Evolutionary conservation across 1,140 invertebrate genomes (phyloP).

Genomic region (Drosophila albomicans): DNA sequence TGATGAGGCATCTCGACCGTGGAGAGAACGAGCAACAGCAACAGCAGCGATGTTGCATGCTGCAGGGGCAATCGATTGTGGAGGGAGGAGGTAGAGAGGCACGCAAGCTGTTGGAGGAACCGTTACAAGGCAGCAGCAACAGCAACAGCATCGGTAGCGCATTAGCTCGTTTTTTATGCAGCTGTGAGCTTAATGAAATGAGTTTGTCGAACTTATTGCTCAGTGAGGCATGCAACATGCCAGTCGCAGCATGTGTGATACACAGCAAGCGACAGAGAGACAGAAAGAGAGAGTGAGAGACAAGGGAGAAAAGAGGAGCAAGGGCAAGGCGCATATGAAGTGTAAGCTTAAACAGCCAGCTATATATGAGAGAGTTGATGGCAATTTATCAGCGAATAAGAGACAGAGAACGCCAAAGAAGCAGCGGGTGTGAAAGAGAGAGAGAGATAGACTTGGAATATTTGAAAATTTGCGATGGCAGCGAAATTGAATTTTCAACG

Average conservation of each 20-base stretch:
- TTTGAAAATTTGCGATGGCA: conserved; percentile 5
- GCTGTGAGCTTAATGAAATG: conserved; percentile 78
- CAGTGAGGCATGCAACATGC: conserved; percentile 78
- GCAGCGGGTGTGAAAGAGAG: neutral
- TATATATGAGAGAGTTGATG: conserved; percentile 1
- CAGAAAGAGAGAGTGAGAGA: neutral
- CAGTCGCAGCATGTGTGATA: conserved; percentile 40
- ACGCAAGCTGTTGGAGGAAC: neutral
- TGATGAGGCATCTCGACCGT: conserved; percentile 68
- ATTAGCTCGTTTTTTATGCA: conserved; percentile 78
- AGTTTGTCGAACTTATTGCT: conserved; percentile 82
- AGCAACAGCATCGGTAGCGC: conserved; percentile 40
- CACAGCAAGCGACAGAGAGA: neutral
- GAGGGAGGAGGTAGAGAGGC: neutral
- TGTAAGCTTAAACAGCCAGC: neutral
- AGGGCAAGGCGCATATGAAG: neutral
- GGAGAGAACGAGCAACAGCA: conserved; percentile 23
- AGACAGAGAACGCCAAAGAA: neutral
- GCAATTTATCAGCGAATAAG: conserved; percentile 16
- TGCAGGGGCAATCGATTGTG: conserved; percentile 10
- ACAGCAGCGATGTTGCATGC: conserved; percentile 39
- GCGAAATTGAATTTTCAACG: conserved; percentile 20
- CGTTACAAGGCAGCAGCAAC: conserved; percentile 9
- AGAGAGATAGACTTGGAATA: neutral
- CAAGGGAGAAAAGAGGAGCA: neutral